Evolutionary conservation across 2,797 vertebrate genomes (phyloP).

Genomic region (Lithobates sylvaticus): DNA sequence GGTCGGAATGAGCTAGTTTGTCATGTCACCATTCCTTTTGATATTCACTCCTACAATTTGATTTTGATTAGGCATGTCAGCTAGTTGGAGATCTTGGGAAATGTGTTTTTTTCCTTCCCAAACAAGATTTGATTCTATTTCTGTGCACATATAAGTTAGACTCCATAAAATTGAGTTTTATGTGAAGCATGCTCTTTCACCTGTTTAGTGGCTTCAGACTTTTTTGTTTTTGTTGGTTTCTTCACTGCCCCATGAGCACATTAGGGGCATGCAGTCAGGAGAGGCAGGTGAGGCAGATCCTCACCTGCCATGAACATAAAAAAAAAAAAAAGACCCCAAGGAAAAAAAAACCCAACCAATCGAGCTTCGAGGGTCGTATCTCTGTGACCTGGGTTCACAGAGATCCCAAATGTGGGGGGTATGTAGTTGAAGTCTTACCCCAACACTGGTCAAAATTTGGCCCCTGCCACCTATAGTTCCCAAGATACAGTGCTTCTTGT

Average conservation of each 20-base stretch:
- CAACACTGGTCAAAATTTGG: too few relatives aligned
- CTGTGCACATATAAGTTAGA: neutral
- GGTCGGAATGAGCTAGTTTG: neutral
- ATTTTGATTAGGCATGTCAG: constrained; percentile 12
- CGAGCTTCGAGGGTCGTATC: too few relatives aligned
- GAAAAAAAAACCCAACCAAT: too few relatives aligned
- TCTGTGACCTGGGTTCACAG: too few relatives aligned
- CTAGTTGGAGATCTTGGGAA: neutral
- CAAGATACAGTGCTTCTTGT: too few relatives aligned
- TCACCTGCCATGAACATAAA: too few relatives aligned
- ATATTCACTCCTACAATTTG: neutral
- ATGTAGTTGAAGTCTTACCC: too few relatives aligned
- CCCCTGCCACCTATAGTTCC: too few relatives aligned
- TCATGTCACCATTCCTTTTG: neutral
- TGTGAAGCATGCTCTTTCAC: neutral
- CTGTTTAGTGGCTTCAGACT: neutral
- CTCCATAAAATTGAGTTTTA: neutral
- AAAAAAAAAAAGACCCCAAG: too few relatives aligned
- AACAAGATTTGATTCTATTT: neutral
- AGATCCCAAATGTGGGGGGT: too few relatives aligned
- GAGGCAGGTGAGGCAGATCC: too few relatives aligned
- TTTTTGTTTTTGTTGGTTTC: neutral
- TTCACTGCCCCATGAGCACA: neutral
- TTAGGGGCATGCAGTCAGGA: too few relatives aligned
- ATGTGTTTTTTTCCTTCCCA: neutral